Conservation (phyloP, 1,140 invertebrate species). For the Scaptomyza pallida region DNA sequence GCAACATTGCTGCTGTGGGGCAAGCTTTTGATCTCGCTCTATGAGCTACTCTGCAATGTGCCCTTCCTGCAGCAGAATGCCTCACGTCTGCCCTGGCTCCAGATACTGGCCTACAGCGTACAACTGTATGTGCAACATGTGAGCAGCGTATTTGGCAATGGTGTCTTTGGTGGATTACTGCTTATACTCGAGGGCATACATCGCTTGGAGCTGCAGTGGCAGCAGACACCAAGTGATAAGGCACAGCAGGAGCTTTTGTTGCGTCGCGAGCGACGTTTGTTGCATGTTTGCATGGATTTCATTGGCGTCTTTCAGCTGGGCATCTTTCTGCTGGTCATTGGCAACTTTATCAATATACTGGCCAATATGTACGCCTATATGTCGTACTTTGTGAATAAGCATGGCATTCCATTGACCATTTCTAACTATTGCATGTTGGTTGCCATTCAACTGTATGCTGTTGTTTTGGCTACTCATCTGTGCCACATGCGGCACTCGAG, state of each 20-base stretch:
- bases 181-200: slow-evolving; percentile 44
- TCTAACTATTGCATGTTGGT: slow-evolving; percentile 69
- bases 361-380: slow-evolving; percentile 78
- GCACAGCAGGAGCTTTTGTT: background rate
- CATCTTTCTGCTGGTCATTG: slow-evolving; percentile 63
- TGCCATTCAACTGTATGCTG: slow-evolving; percentile 58
- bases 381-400: slow-evolving; percentile 65
- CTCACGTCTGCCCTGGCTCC: slow-evolving; percentile 49
- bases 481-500: slow-evolving; percentile 48
- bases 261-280: slow-evolving; percentile 20
- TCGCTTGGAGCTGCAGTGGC: slow-evolving; percentile 34
- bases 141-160: slow-evolving; percentile 64
- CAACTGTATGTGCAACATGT: slow-evolving; percentile 71
- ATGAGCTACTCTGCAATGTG: slow-evolving; percentile 68
- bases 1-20: slow-evolving; percentile 51
- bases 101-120: slow-evolving; percentile 52
- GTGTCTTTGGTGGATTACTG: slow-evolving; percentile 59
- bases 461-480: slow-evolving; percentile 59
- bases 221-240: background rate
- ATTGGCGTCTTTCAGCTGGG: slow-evolving; percentile 49
- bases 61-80: slow-evolving; percentile 56
- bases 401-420: slow-evolving; percentile 67
- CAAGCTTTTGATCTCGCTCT: slow-evolving; percentile 61
- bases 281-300: slow-evolving; percentile 35
- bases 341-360: slow-evolving; percentile 67